Evolutionary conservation across 1,140 invertebrate genomes (phyloP).

Genomic region (Choristoneura fumiferana): DNA sequence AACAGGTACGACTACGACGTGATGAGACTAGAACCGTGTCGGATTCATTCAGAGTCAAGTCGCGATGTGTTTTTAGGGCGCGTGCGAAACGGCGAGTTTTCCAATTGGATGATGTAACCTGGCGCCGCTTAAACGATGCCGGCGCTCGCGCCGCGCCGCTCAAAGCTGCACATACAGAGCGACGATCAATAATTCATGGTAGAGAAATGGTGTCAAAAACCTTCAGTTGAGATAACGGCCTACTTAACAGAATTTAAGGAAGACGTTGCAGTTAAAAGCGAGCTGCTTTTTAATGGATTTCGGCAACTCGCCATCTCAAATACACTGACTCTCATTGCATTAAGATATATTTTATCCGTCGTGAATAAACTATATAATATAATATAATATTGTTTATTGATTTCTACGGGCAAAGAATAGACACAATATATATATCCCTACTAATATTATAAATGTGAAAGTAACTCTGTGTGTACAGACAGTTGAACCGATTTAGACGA

Average conservation of each 20-base stretch:
- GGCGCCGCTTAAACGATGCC: slow-evolving; percentile 56
- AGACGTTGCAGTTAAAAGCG: not conserved
- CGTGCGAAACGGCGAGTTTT: slow-evolving; percentile 59
- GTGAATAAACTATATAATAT: too few species aligned
- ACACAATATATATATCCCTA: too few species aligned
- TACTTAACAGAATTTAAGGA: not conserved
- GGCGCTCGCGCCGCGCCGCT: slow-evolving; percentile 6
- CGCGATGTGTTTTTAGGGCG: slow-evolving; percentile 48
- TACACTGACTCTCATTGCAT: not conserved
- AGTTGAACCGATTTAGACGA: too few species aligned
- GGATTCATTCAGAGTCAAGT: slow-evolving; percentile 53
- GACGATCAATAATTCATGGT: slow-evolving; percentile 18
- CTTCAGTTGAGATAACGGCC: slow-evolving; percentile 7
- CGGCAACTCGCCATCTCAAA: slow-evolving; percentile 8
- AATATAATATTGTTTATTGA: too few species aligned
- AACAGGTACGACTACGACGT: slow-evolving; percentile 56
- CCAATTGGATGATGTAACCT: slow-evolving; percentile 66
- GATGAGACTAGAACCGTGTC: slow-evolving; percentile 44
- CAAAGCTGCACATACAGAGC: slow-evolving; percentile 2
- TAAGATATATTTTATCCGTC: too few species aligned
- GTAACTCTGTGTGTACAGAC: too few species aligned
- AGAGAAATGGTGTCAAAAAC: slow-evolving; percentile 17
- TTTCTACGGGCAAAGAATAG: too few species aligned
- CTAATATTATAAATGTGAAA: too few species aligned
- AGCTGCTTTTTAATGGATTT: not conserved